Percentiles rank a stretch among this genome's conserved stretches.
Evolutionary conservation across 2,888 invertebrate species (phyloP).

Genomic region (Gastrophysa polygoni): DNA sequence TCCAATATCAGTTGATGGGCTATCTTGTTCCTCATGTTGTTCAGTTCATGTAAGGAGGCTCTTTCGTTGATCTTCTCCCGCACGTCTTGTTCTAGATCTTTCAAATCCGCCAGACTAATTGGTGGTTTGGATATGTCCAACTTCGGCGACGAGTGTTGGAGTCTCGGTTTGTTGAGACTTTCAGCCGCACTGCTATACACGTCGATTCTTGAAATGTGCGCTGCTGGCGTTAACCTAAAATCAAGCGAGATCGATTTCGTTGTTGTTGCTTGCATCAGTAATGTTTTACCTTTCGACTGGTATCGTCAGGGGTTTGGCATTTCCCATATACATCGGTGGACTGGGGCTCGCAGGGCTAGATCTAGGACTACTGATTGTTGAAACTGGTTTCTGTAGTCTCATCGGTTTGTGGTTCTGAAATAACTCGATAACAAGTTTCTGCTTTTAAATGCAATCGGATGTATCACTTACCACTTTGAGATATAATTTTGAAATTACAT

Average conservation of each 20-base stretch:
- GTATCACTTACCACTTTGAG: slow-evolving; percentile 66
- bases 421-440: slow-evolving; percentile 7
- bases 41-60: slow-evolving; percentile 61
- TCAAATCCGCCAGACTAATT: slow-evolving; percentile 52
- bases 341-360: slow-evolving; percentile 60
- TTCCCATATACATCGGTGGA: slow-evolving; percentile 49
- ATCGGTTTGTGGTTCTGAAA: slow-evolving; percentile 33
- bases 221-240: slow-evolving; percentile 30
- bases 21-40: slow-evolving; percentile 60
- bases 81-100: slow-evolving; percentile 46
- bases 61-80: slow-evolving; percentile 47
- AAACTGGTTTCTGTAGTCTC: not conserved
- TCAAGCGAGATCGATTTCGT: not conserved
- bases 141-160: slow-evolving; percentile 17
- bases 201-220: slow-evolving; percentile 46
- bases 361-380: slow-evolving; percentile 18
- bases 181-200: slow-evolving; percentile 49
- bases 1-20: slow-evolving; percentile 57
- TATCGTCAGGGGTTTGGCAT: slow-evolving; percentile 55
- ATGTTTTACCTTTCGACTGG: slow-evolving; percentile 51
- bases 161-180: slow-evolving; percentile 37
- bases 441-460: not conserved
- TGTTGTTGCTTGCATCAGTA: not conserved
- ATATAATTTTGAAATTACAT: slow-evolving; percentile 69
- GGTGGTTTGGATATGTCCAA: slow-evolving; percentile 53